Conservation (phyloP, 2,888 invertebrate genomes). For the Pristionchus japonicus region DNA sequence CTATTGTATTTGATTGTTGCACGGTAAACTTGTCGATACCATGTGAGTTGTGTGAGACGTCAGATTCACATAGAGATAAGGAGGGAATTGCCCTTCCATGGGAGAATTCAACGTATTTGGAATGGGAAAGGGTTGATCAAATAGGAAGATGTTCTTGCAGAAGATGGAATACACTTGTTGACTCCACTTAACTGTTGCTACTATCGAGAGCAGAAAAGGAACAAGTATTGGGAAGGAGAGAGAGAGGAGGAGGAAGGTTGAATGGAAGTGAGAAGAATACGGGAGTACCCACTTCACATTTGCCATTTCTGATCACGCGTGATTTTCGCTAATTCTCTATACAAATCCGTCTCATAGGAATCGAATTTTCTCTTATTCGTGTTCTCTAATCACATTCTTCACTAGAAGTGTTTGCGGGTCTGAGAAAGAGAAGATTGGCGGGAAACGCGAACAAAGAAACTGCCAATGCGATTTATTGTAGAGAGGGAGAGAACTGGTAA, state of each 20-base stretch:
- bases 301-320: neutral
- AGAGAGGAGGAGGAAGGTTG: neutral
- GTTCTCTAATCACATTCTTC: neutral
- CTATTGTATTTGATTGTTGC: neutral
- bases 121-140: neutral
- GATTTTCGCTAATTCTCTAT: neutral
- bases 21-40: neutral
- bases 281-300: neutral
- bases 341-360: neutral
- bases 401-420: neutral
- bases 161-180: neutral
- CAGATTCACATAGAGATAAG: neutral
- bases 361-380: neutral
- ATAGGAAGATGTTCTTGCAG: neutral
- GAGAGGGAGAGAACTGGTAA: neutral
- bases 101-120: neutral
- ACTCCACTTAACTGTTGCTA: neutral
- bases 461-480: neutral
- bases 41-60: neutral
- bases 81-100: neutral
- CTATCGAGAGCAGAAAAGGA: neutral
- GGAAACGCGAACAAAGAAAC: slow-evolving; percentile 13
- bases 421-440: neutral
- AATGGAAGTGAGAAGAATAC: neutral
- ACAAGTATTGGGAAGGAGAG: neutral